A percentile compares a stretch with the other conserved stretches of the same genome.
Conservation (phyloP, 2,797 vertebrate genomes). For the Picus viridis region DNA sequence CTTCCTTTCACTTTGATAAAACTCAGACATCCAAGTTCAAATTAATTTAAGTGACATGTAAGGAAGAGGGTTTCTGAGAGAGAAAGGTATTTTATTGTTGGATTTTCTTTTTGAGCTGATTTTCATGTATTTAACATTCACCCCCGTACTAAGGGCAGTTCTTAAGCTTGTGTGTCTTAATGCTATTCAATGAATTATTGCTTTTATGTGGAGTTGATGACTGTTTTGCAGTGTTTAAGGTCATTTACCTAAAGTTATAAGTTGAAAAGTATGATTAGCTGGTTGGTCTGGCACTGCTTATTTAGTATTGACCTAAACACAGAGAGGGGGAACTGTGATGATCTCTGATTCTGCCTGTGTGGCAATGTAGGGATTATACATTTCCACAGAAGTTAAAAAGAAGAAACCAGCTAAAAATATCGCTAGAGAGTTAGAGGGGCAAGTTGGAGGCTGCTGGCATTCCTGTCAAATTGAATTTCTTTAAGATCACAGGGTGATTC, state of each 20-base stretch:
- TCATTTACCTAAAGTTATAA: neutral
- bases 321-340: neutral
- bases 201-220: neutral
- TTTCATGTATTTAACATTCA: neutral
- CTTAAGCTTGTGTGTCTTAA: neutral
- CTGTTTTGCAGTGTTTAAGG: neutral
- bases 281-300: neutral
- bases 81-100: neutral
- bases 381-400: neutral
- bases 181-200: constrained; percentile 17
- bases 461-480: neutral
- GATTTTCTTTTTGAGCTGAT: neutral
- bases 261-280: neutral
- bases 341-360: neutral
- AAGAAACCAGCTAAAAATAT: neutral
- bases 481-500: neutral
- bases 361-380: neutral
- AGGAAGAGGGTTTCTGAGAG: neutral
- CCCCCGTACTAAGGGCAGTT: neutral
- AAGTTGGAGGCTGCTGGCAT: neutral
- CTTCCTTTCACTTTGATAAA: neutral
- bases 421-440: neutral
- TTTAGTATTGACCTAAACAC: neutral
- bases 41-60: neutral
- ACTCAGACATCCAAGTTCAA: neutral